Base-by-base conservation (phyloP, 2,113 vertebrate species). In the Oncorhynchus nerka region DNA sequence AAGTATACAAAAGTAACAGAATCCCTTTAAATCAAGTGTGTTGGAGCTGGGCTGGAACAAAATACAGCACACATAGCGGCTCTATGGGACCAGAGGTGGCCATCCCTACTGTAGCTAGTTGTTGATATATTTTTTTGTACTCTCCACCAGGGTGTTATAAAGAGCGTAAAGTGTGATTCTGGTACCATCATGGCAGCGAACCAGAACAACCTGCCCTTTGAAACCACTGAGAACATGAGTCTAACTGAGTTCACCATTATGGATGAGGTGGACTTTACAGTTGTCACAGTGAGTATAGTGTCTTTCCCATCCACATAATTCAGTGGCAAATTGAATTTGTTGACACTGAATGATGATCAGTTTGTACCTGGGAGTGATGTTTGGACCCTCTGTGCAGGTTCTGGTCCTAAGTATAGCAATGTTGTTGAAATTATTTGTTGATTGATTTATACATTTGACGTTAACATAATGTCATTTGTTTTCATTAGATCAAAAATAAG, bases 251-350 rank as follows among this genome's bases (percentile, higher is more conserved):
- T 98, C 81, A 95, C 94, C 7, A 87, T 97, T 85, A 95, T 91
- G 39, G 97, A 98, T 88, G 95, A 97, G 92, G 97, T 99, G 19
- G 97, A 99, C 83, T 97, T 99, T 89, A 97, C 95, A 16, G 86
- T 95, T 1, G 78, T 94, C 78, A 91, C 91, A 90, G 97, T 99
- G 64, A 96, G 82, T 45, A 45, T 45, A 12, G 39, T 78, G 22
- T 85, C 85, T 0, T 24, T n/a, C 1, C 19, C 20, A 20, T 5
- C 7, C 39, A 12, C 34, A 22, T 16, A 32, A 20, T 68, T 68
- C 6, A 16, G 26, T 19, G 26, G 8, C 19, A 39, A 34, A 45
- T n/a, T 45, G 8, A 12, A 39, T 48, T 49, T 12, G 24, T 22
- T n/a, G 34, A 45, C 19, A 15, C n/a, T 32, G 24, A 69, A 11